Base-by-base conservation (phyloP, 2,888 invertebrate genomes). In the Celastrina argiolus region DNA sequence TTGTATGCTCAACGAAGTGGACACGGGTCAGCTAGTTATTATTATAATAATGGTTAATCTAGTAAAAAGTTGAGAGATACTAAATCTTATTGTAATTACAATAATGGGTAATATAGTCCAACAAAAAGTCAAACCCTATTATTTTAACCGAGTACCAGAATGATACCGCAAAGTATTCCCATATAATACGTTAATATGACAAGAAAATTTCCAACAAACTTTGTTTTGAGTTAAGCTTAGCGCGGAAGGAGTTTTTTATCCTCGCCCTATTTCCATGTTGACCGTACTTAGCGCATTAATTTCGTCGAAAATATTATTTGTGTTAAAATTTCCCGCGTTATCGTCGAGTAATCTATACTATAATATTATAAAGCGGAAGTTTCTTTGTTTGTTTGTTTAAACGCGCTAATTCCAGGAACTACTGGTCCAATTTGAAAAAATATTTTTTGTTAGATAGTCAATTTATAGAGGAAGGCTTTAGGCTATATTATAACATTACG, bases 271-370 rank as follows among this genome's bases (percentile, higher is more conserved):
- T 61, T 22, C 22, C 5, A 39, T 12, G 14, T 12, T 28, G 58
- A 58, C 58, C 58, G 61, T 61, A 61, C 61, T 61, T 39, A 36
- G 18, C 39, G 34, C 18, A 61, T 61, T 61, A 61, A 36, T 61
- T 18, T 18, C 39, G 39, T 22, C 22, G 39, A 61, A 22, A 61
- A 39, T 61, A 39, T 39, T 61, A 34, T 61, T 61, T 61, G 61
- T 61, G 36, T 18, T 39, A 36, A 61, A 61, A 22, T 36, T 61
- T 14, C 22, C 36, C 36, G 36, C 61, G 22, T 61, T 61, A 18
- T 61, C 61, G 61, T 12, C 22, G 59, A 59, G 18, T 58, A 61
- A 61, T 61, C n/a, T n/a, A n/a, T n/a, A n/a, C n/a, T n/a, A n/a
- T n/a, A n/a, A n/a, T n/a, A n/a, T n/a, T n/a, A n/a, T n/a, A n/a